A percentile compares a stretch with the other conserved stretches of the same genome.
Evolutionary conservation across 2,888 invertebrate species (phyloP).

Genomic region (Miltochrista miniata): DNA sequence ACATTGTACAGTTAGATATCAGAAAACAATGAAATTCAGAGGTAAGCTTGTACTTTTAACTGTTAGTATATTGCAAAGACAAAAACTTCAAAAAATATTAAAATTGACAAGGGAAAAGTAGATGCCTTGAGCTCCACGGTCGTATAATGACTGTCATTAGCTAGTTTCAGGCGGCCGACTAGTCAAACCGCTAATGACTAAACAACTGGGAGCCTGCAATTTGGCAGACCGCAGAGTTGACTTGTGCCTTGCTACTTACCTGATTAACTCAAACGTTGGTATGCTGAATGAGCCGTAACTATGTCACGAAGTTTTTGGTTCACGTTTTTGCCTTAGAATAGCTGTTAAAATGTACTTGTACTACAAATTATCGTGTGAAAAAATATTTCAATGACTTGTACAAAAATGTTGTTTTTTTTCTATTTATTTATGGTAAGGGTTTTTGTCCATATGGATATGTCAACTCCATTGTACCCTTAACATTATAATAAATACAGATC

Average conservation of each 20-base stretch:
- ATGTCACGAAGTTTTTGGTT: constrained; percentile 37
- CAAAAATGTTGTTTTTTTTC: too few relatives aligned
- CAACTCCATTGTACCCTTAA: too few relatives aligned
- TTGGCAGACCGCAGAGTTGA: constrained; percentile 42
- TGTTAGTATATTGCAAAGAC: background rate
- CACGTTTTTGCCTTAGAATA: background rate
- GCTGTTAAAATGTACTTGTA: background rate
- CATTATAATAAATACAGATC: too few relatives aligned
- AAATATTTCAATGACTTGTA: too few relatives aligned
- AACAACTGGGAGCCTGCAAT: constrained; percentile 37
- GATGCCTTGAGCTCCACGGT: background rate
- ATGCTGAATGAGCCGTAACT: constrained; percentile 28
- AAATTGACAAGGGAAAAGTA: too few relatives aligned
- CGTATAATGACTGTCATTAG: constrained; percentile 32
- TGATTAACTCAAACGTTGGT: constrained; percentile 32
- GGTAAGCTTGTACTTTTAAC: too few relatives aligned
- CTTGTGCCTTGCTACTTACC: constrained; percentile 32
- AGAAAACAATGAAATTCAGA: too few relatives aligned
- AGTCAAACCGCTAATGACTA: constrained; percentile 35
- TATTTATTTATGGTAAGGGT: too few relatives aligned
- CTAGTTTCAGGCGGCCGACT: constrained; percentile 22
- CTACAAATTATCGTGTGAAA: background rate
- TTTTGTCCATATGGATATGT: too few relatives aligned
- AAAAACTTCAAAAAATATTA: background rate
- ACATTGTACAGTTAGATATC: too few relatives aligned